Percentiles rank a stretch among this genome's conserved stretches.
phyloP scores from a whole-genome alignment of 2,113 vertebrate species.

The Elachura formosa region DNA sequence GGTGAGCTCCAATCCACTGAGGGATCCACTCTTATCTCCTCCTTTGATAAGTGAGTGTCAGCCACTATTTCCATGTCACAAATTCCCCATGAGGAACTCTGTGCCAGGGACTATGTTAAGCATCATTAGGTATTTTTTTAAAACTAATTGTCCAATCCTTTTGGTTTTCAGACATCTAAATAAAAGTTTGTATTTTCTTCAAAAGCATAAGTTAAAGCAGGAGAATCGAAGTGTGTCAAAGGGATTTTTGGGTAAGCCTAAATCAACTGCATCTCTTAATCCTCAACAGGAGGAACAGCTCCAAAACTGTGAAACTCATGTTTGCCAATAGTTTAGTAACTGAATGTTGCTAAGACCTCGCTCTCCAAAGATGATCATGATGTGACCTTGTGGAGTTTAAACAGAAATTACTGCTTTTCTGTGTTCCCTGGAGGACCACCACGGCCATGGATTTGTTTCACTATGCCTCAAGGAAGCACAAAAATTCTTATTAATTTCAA shows the following conservation, averaged over 20 bases:
- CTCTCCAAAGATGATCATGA: not conserved
- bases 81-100: not conserved
- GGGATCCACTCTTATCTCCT: not conserved
- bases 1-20: not conserved
- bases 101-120: not conserved
- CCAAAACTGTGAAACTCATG: not conserved
- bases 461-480: accelerated
- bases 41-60: not conserved
- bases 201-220: not conserved
- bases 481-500: not conserved
- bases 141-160: not conserved
- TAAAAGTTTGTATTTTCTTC: not conserved
- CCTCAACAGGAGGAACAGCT: not conserved
- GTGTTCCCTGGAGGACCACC: not conserved
- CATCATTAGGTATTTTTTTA: not conserved
- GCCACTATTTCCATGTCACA: not conserved
- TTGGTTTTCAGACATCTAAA: not conserved
- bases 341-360: not conserved
- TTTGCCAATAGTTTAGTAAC: not conserved
- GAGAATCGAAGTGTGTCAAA: not conserved
- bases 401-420: not conserved
- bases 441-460: not conserved
- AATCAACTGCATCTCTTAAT: not conserved
- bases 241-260: not conserved
- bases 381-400: not conserved